A percentile compares a stretch with the other conserved stretches of the same genome.
Conservation (phyloP, 2,113 vertebrate genomes). For the Rhineura floridana region DNA sequence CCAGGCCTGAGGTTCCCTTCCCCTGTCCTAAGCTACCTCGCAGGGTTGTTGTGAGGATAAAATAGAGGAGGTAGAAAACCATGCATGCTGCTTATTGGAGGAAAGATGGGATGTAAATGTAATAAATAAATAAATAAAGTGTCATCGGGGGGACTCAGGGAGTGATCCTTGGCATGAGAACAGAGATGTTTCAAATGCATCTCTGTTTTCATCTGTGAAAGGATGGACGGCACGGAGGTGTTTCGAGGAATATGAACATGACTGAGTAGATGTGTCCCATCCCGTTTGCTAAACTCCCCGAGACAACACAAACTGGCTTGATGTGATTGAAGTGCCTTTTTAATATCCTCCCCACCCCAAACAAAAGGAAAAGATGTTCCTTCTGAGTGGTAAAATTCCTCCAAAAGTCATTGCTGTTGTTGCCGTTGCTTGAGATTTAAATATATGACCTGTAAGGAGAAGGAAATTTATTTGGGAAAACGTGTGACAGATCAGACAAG, state of each 20-base stretch:
- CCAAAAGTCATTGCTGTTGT: background rate
- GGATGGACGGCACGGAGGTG: background rate
- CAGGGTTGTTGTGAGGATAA: too few species aligned
- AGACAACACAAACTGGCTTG: background rate
- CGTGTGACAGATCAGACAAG: slow-evolving; percentile 64
- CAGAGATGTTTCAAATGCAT: too few species aligned
- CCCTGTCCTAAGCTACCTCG: too few species aligned
- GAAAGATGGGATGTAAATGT: too few species aligned
- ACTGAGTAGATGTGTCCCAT: background rate
- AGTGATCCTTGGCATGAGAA: too few species aligned
- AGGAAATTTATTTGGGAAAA: slow-evolving; percentile 60
- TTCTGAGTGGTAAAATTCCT: background rate
- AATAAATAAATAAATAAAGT: too few species aligned
- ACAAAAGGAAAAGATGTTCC: background rate
- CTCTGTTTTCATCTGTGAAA: too few species aligned
- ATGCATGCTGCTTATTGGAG: too few species aligned
- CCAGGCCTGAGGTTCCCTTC: too few species aligned
- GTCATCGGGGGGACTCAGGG: too few species aligned
- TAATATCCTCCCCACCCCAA: background rate
- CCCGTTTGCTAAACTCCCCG: background rate
- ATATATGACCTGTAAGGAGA: slow-evolving; percentile 13
- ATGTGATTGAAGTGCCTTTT: background rate
- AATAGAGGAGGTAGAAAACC: too few species aligned
- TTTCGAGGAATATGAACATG: background rate
- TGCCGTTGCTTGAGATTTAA: slow-evolving; percentile 27